A percentile compares a stretch with the other conserved stretches of the same genome.
Evolutionary conservation across 1,140 invertebrate species (phyloP).

Genomic region (Trypoxylus dichotomus): DNA sequence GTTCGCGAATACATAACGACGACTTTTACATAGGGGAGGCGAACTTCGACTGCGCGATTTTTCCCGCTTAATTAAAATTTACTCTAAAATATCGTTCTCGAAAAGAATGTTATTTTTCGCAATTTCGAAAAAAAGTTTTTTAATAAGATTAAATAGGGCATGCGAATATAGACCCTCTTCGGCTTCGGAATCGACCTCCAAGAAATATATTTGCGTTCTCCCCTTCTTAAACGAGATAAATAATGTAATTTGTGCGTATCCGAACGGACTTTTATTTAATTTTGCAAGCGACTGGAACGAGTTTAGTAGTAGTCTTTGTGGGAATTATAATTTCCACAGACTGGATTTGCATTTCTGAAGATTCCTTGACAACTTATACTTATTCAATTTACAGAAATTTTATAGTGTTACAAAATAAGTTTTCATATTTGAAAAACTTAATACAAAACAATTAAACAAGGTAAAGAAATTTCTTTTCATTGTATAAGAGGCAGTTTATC

Average conservation of each 20-base stretch:
- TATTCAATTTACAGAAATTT: too few relatives aligned
- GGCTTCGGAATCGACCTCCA: not conserved
- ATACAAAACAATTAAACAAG: too few relatives aligned
- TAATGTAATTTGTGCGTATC: not conserved
- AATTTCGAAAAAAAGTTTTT: constrained; percentile 14
- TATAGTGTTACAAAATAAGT: too few relatives aligned
- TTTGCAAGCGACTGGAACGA: too few relatives aligned
- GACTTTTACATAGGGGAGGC: not conserved
- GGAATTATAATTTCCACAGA: too few relatives aligned
- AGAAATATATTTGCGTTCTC: not conserved
- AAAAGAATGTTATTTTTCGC: not conserved
- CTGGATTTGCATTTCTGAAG: too few relatives aligned
- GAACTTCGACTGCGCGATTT: not conserved
- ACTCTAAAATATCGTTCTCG: not conserved
- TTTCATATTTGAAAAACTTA: too few relatives aligned
- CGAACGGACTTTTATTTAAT: not conserved
- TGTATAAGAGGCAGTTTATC: too few relatives aligned
- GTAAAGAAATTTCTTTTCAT: too few relatives aligned
- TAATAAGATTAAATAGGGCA: not conserved
- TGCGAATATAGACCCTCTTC: not conserved
- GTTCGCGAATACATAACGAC: not conserved
- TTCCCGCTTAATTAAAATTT: constrained; percentile 12
- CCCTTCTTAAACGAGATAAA: not conserved
- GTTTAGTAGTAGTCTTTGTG: too few relatives aligned
- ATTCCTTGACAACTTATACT: too few relatives aligned